Base-by-base conservation (phyloP, 2,888 invertebrate species). In the Ligdia adustata region DNA sequence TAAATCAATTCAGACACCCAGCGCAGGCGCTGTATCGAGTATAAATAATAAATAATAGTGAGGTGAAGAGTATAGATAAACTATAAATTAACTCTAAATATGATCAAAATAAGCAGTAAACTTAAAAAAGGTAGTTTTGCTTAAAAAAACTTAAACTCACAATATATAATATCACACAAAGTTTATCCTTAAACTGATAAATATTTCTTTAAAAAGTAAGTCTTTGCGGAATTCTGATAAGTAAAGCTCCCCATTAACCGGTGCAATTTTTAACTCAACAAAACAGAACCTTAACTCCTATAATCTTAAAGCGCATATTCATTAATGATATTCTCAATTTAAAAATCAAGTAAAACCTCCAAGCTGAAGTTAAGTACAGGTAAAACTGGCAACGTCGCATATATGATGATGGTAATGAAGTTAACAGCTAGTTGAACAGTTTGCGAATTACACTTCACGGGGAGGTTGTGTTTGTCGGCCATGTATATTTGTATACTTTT, bases 341-440 rank as follows among this genome's bases (percentile, higher is more conserved):
- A 44, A 60, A 68, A 60, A 72, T 63, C 69, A 57, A 70, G 74
- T 64, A 76, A 70, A 79, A 60, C 68, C 64, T 72, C 40, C 37
- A 41, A 16, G 43, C 46, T 64, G 85, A 88, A 86, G 78, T 75
- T 60, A 75, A 78, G 26, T 1, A 32, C 64, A 57, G 60, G 37
- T 75, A 69, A 64, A 68, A 54, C 62, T 76, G 83, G 79, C 88
- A 87, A 86, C 88, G 72, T 69, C 67, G 83, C 82, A 60, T 56
- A 59, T 47, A 48, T 59, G 55, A 57, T 50, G 47, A 69, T 60
- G 22, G 18, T 20, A 29, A 46, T 82, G 84, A 86, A 87, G 86
- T 88, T 84, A 63, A 60, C 68, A 28, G 52, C 76, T 59, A 42
- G 47, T 67, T 39, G 40, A 44, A 69, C 67, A 89, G 87, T 88